These are phyloP conservation scores for Nothoprocta pentlandii DNA, from an alignment of 2,113 vertebrate genomes.

Conservation along the genomic window DNA sequence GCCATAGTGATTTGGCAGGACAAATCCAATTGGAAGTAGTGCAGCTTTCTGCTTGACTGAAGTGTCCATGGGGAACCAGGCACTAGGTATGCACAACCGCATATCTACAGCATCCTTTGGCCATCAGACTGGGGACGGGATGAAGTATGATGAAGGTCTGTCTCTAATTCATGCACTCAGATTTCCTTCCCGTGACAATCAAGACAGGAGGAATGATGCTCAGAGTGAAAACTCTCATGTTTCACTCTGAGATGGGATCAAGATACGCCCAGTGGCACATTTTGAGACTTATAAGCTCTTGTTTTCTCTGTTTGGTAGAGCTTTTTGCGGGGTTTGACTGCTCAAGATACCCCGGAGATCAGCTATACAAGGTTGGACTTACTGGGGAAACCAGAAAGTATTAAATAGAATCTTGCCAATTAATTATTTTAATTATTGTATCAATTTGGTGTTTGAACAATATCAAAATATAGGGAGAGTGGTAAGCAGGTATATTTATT, in stretches of 20 bases:
- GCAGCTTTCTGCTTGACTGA: neutral
- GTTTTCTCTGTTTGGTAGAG: neutral
- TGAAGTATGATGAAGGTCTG: neutral
- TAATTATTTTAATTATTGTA: neutral
- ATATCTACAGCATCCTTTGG: neutral
- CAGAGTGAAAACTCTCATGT: neutral
- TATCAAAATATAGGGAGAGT: neutral
- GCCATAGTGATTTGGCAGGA: neutral
- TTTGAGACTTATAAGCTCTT: neutral
- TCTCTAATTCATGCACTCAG: neutral
- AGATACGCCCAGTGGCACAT: neutral
- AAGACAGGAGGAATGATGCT: neutral
- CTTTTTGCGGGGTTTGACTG: neutral
- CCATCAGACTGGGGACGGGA: neutral
- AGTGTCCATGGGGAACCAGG: neutral
- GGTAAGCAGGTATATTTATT: neutral
- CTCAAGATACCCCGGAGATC: neutral
- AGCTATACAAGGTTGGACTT: neutral
- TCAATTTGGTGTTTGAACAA: neutral
- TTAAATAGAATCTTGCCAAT: neutral
- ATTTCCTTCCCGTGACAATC: neutral
- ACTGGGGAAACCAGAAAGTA: fast-evolving
- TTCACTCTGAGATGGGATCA: neutral
- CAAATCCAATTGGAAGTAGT: neutral
- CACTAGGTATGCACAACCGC: fast-evolving